Evolutionary conservation across 2,797 vertebrate genomes (phyloP).

Genomic region (Avahi laniger): DNA sequence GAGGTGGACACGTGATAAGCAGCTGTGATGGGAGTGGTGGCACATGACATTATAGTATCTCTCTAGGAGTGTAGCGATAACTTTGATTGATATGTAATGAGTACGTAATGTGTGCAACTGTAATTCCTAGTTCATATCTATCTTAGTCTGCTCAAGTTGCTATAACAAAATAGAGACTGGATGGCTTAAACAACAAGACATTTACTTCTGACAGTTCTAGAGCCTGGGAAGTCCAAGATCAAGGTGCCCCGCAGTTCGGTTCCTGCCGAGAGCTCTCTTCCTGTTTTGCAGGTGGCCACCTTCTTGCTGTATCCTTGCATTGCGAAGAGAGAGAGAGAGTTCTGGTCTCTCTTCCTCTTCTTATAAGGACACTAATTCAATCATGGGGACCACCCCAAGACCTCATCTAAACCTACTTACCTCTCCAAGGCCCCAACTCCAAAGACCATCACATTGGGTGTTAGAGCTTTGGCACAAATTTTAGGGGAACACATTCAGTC

Average conservation of each 20-base stretch:
- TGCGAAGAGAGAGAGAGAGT: no score
- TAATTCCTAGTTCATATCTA: neutral
- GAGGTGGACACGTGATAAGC: neutral
- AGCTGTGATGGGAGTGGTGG: neutral
- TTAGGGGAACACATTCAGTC: neutral
- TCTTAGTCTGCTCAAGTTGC: neutral
- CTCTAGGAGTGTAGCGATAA: neutral
- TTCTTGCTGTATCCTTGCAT: neutral
- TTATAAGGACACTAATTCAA: neutral
- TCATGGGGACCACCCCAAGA: neutral
- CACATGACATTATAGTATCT: neutral
- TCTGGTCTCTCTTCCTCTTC: neutral
- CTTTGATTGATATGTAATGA: neutral
- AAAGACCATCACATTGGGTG: neutral
- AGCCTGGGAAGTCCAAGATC: neutral
- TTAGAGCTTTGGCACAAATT: neutral
- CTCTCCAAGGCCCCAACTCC: neutral
- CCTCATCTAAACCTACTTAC: neutral
- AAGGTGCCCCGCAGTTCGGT: neutral
- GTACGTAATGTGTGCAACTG: neutral
- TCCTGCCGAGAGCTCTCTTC: neutral
- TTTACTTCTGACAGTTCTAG: neutral
- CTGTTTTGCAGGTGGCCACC: neutral
- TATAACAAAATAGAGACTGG: neutral
- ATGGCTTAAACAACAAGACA: neutral